Evolutionary conservation across 1,140 invertebrate species (phyloP), one percentile per base, ranked within the genome.

Genomic region (Trichonephila clavipes): DNA sequence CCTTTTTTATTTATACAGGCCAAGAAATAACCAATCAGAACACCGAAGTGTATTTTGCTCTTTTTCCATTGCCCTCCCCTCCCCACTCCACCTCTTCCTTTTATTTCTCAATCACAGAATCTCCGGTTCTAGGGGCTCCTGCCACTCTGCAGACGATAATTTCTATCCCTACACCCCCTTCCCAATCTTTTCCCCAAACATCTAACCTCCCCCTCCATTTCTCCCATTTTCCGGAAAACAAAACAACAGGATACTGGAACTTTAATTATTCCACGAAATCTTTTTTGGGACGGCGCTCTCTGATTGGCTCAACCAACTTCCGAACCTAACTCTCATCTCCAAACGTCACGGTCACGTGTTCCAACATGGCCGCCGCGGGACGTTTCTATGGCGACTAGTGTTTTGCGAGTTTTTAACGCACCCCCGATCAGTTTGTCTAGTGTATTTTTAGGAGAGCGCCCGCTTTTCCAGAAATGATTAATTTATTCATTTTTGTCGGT

Each of bases 221-320:
- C 90, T 85, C 89, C 90, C 44, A 19, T 62, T 93, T 88, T 93
- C 83, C 85, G 92, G 92, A 88, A 93, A 93, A 93, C 92, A 93
- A 93, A 93, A 93, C 92, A 93, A 93, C 92, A 93, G 92, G 92
- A 93, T 93, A 93, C 69, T 81, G 86, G 85, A 82, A 93, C 85
- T 93, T 93, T 93, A 93, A 93, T 93, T 93, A 93, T 93, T 93
- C 92, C 85, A 21, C 66, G 64, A 66, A 93, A 88, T 81, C 66
- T 88, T 93, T 93, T 93, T 88, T n/a, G 66, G 28, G 51, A 64
- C 82, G 58, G 66, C 92, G 66, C 62, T n/a, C 85, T 64, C 82
- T 92, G 91, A 93, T 93, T 93, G 85, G 92, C 18, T 86, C 58
- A 82, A 16, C 28, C 64, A 82, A 93, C 92, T 93, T 93, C 92